Evolutionary conservation across 2,888 invertebrate genomes (phyloP).

Genomic region (Polydesmus complanatus): DNA sequence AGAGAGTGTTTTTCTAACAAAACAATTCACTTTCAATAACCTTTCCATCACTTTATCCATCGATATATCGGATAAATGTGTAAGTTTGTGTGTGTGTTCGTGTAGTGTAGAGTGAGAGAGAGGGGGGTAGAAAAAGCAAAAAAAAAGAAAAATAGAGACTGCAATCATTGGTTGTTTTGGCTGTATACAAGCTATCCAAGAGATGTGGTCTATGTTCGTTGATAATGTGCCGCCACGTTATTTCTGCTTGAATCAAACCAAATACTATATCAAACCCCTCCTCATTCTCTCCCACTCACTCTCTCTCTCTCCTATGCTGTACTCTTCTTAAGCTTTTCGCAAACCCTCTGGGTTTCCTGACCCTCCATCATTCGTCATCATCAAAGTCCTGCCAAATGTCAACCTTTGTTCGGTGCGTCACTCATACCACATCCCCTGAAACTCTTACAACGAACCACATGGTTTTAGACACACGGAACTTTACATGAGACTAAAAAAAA

Average conservation of each 20-base stretch:
- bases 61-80: not conserved
- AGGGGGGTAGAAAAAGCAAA: too few species aligned
- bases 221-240: not conserved
- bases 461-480: not conserved
- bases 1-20: not conserved
- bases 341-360: constrained; percentile 6
- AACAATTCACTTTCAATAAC: not conserved
- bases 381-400: constrained; percentile 17
- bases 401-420: constrained; percentile 14
- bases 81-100: too few species aligned
- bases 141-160: not conserved
- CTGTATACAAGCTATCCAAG: not conserved
- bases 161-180: not conserved
- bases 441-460: not conserved
- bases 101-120: too few species aligned
- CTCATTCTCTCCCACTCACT: not conserved
- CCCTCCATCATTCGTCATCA: constrained; percentile 17
- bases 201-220: not conserved
- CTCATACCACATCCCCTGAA: constrained; percentile 1
- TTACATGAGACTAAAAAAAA: not conserved
- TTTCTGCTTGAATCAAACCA: not conserved
- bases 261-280: not conserved
- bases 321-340: not conserved
- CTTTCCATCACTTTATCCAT: not conserved
- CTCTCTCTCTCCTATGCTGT: not conserved